Conservation (phyloP, 2,113 vertebrate species). For the Callionymus lyra region DNA sequence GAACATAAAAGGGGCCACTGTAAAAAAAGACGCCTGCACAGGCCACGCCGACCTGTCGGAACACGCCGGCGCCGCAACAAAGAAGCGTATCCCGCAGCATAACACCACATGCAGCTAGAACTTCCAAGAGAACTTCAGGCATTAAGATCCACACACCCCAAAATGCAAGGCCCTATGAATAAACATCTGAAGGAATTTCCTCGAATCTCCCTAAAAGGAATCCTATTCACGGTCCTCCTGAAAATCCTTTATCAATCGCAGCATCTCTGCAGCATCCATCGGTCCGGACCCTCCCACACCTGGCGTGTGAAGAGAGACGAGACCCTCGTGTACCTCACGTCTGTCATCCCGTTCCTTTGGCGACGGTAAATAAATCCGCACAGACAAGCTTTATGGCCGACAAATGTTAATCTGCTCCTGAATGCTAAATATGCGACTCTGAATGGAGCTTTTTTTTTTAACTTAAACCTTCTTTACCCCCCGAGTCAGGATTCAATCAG, state of each 20-base stretch:
- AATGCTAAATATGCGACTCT: slow-evolving; percentile 48
- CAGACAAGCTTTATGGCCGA: slow-evolving; percentile 24
- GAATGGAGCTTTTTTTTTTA: slow-evolving; percentile 34
- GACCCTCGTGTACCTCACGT: slow-evolving; percentile 36
- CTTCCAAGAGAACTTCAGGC: too few species aligned
- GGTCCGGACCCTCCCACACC: slow-evolving; percentile 33
- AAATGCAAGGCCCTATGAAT: too few species aligned
- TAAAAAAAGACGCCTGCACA: slow-evolving; percentile 48
- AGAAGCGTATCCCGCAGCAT: slow-evolving; percentile 51
- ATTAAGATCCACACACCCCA: too few species aligned
- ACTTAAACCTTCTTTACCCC: neutral
- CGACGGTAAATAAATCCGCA: slow-evolving; percentile 52
- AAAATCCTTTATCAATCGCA: slow-evolving; percentile 44
- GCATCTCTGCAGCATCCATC: slow-evolving; percentile 34
- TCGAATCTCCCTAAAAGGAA: slow-evolving; percentile 34
- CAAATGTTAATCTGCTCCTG: slow-evolving; percentile 44
- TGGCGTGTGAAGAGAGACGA: slow-evolving; percentile 49
- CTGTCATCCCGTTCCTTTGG: slow-evolving; percentile 38
- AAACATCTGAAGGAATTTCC: slow-evolving; percentile 24
- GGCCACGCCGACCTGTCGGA: slow-evolving; percentile 55
- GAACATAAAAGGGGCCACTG: slow-evolving; percentile 54
- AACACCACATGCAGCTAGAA: too few species aligned
- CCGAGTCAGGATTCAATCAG: too few species aligned
- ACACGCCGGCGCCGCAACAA: slow-evolving; percentile 63
- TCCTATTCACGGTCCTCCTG: too few species aligned